Conservation (phyloP, 2,888 invertebrate genomes). For the Sesia bembeciformis region DNA sequence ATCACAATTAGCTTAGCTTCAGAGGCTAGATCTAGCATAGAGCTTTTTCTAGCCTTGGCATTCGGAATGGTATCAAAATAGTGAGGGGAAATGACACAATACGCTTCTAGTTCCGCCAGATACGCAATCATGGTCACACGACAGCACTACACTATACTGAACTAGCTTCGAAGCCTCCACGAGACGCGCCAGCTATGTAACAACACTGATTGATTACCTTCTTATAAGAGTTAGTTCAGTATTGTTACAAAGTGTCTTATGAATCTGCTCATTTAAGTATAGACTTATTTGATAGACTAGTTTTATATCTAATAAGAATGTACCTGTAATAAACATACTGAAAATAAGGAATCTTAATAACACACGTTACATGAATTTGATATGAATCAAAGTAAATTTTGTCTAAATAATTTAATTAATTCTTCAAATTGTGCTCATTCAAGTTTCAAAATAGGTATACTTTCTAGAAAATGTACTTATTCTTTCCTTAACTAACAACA, state of each 20-base stretch:
- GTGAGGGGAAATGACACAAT: constrained; percentile 33
- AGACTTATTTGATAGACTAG: not conserved
- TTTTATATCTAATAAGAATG: too few species aligned
- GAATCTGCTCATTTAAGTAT: constrained; percentile 14
- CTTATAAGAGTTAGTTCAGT: constrained; percentile 7
- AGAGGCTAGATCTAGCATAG: not conserved
- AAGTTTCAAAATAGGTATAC: too few species aligned
- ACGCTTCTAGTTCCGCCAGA: constrained; percentile 61
- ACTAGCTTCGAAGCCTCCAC: constrained; percentile 51
- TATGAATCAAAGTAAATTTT: too few species aligned
- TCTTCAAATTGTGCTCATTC: too few species aligned
- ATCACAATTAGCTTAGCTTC: not conserved
- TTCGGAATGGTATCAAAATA: constrained; percentile 61
- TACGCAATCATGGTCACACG: constrained; percentile 55
- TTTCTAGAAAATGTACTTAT: too few species aligned
- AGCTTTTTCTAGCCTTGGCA: constrained; percentile 9
- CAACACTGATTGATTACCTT: constrained; percentile 5
- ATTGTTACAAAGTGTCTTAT: constrained; percentile 29
- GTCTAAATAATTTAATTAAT: too few species aligned
- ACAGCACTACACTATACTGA: constrained; percentile 46
- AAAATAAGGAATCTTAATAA: too few species aligned
- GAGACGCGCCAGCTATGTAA: constrained; percentile 30
- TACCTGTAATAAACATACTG: too few species aligned
- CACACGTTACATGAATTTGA: too few species aligned
- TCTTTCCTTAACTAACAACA: too few species aligned